Evolutionary conservation across 2,113 vertebrate genomes (phyloP), one percentile per base, ranked within the genome.

Genomic region (Oxyura jamaicensis): DNA sequence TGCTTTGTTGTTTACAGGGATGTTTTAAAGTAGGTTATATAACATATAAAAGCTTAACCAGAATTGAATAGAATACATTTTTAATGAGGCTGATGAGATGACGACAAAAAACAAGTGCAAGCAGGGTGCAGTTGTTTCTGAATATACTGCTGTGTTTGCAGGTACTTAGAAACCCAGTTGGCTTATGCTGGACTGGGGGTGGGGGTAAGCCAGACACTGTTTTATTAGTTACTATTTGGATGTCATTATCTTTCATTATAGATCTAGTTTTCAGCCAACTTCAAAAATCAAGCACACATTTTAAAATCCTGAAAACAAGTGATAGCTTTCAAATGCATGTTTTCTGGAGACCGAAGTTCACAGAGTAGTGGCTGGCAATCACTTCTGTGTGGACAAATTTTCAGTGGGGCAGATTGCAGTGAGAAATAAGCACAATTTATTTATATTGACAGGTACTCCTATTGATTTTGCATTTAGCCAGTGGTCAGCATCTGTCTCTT

Each of bases 1-100:
- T 62, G 31, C 29, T 92, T 94, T 84, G 86, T 72, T 83, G 88
- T 86, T 88, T 88, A 91, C 83, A 50, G 89, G 78, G n/a, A 95
- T 78, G 71, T 81, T 91, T 88, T 93, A 76, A 89, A 96, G 68
- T 79, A 25, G 59, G 22, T 93, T 88, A 19, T 88, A 21, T 93
- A 82, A 73, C 67, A 93, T 95, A 42, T 53, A 78, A 86, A 86
- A 76, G n/a, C 78, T 85, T 72, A 86, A 90, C 53, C 55, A 59
- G 94, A 92, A 90, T 69, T 93, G 82, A 48, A 44, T 67, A 92
- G 90, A 83, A 93, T 82, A 52, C 13, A 42, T 73, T 50, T 88
- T 83, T 71, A 86, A 91, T 90, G 96, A 88, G 81, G 91, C 88
- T 85, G 91, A 73, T 78, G 46, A 69, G 33, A 80, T 81, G 60